Conservation (phyloP, 2,888 invertebrate species). For the Hydrotaea cyrtoneurina region DNA sequence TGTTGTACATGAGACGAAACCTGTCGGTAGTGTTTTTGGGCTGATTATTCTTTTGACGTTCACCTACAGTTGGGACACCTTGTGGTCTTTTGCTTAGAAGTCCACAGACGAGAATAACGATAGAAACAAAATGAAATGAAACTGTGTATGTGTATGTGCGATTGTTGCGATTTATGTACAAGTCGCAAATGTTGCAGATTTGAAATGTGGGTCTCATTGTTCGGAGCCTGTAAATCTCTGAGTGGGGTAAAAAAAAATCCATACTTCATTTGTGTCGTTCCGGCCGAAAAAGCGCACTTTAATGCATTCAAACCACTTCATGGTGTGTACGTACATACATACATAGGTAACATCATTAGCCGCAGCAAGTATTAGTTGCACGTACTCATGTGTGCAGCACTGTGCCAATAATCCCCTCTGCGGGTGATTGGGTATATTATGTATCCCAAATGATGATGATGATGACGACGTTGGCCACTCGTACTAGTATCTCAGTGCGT, state of each 20-base stretch:
- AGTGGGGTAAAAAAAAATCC: slow-evolving; percentile 1
- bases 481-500: slow-evolving; percentile 27
- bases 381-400: slow-evolving; percentile 15
- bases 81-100: background rate
- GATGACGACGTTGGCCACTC: slow-evolving; percentile 15
- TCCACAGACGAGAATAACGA: background rate
- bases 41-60: background rate
- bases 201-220: background rate
- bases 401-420: background rate
- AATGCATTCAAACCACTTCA: background rate
- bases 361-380: slow-evolving; percentile 11
- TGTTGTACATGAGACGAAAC: slow-evolving; percentile 11
- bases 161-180: background rate
- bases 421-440: background rate
- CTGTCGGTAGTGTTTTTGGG: slow-evolving; percentile 2
- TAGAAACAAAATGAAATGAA: background rate
- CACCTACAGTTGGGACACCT: background rate
- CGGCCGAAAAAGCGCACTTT: background rate
- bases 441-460: slow-evolving; percentile 24
- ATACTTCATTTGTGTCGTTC: background rate
- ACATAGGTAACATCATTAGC: slow-evolving; percentile 16
- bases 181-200: background rate
- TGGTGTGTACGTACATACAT: background rate
- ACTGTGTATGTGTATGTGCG: background rate
- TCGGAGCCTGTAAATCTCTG: background rate